Conservation (phyloP, 2,113 vertebrate species). For the Blennius ocellaris region DNA sequence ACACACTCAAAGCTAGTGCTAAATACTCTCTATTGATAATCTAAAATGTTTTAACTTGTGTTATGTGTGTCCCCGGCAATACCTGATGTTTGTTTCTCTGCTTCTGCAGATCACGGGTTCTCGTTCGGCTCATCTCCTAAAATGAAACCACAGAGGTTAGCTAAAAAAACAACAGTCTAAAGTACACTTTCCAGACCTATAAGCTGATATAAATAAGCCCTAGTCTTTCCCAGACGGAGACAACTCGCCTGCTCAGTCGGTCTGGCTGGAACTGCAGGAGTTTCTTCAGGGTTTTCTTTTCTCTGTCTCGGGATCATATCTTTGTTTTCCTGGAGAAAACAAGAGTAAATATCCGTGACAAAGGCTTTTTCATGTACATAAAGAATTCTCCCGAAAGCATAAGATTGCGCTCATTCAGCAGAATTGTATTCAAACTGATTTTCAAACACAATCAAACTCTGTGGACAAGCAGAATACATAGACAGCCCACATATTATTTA, state of each 20-base stretch:
- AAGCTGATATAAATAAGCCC: not conserved
- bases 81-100: conserved; percentile 17
- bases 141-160: conserved; percentile 25
- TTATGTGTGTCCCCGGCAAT: no score
- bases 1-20: not conserved
- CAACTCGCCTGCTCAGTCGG: conserved; percentile 24
- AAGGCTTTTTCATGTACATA: not conserved
- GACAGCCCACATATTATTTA: no score
- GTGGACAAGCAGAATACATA: not conserved
- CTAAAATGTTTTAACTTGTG: conserved; percentile 22
- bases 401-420: not conserved
- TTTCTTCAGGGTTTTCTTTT: conserved; percentile 18
- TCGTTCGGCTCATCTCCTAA: conserved; percentile 50
- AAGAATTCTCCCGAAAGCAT: no score
- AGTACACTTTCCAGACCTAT: not conserved
- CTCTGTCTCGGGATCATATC: conserved; percentile 37
- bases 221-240: not conserved
- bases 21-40: not conserved
- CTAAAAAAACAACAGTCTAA: not conserved
- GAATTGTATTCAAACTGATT: not conserved
- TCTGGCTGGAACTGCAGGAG: conserved; percentile 38
- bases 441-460: not conserved
- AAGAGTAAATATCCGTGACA: not conserved
- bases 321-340: conserved; percentile 36
- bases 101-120: not conserved